phyloP scores from a whole-genome alignment of 2,888 invertebrate genomes.

The Dysmachus trigonus region DNA sequence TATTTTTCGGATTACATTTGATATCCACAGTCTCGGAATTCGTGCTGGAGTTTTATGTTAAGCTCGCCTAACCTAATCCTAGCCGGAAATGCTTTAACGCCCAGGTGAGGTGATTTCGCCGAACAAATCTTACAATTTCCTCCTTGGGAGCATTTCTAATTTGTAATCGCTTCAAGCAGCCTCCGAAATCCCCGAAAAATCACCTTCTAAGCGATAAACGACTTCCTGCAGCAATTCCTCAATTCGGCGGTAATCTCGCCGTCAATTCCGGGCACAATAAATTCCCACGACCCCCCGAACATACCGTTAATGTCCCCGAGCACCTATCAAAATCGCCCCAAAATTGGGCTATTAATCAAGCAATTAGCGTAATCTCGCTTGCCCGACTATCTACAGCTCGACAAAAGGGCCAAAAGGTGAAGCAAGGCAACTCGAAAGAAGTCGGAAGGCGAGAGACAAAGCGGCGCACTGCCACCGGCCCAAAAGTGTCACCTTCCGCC shows the following conservation, averaged over 20 bases:
- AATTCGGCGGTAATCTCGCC: not conserved
- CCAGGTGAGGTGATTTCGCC: not conserved
- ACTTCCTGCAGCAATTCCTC: not conserved
- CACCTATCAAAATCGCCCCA: slow-evolving; percentile 7
- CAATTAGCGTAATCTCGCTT: slow-evolving; percentile 40
- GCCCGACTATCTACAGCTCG: not conserved
- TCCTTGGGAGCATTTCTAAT: not conserved
- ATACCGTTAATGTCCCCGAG: not conserved
- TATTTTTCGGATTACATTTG: not conserved
- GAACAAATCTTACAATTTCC: not conserved
- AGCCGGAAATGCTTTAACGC: not conserved
- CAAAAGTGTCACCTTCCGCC: slow-evolving; percentile 40
- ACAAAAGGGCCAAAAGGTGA: not conserved
- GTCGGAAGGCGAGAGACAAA: slow-evolving; percentile 14
- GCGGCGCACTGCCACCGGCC: not conserved
- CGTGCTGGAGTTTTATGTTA: not conserved
- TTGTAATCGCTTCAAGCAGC: not conserved
- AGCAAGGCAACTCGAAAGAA: not conserved
- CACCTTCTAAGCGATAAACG: not conserved
- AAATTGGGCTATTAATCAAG: slow-evolving; percentile 40
- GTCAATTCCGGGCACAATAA: not conserved
- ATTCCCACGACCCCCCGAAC: not conserved
- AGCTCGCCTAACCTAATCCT: not conserved
- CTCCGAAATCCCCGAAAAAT: not conserved
- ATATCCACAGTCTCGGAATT: not conserved